Base-by-base conservation (phyloP, 2,888 invertebrate genomes). In the Leucophenga maculata region DNA sequence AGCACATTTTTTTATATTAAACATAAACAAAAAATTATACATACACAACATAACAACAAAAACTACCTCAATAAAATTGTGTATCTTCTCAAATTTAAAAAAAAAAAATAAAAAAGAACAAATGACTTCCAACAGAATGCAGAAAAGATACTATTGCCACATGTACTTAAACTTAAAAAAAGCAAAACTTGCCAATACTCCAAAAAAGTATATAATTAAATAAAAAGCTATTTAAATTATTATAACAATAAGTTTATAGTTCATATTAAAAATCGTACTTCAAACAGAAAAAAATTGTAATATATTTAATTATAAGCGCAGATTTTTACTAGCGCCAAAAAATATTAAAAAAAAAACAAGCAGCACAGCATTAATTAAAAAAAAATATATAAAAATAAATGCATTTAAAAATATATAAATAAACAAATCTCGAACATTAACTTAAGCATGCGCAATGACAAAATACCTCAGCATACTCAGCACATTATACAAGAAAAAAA, bases 391-490 rank as follows among this genome's bases (percentile, higher is more conserved):
- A 52, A 16, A 20, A 52, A 52, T 6, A 52, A 55, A 26, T 55
- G 55, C 55, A 55, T 55, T 20, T 26, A 55, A 55, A 55, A 6
- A 11, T 48, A 20, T 69, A 73, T 71, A n/a, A 26, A 14, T 11
- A 14, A 57, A 65, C 60, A 65, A 69, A 69, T 39, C 54, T 71
- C 65, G 69, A 76, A 71, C 71, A 74, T 72, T 46, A 50, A 74
- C 59, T 67, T 39, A 44, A 72, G 72, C 44, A 64, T 22, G 46
- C 60, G 60, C 60, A 64, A 81, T 26, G 4, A 74, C 74, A 72
- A 82, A 39, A 77, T 83, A 82, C 82, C 83, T 82, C 82, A 82
- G 69, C 74, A 82, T 72, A 76, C 80, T 80, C 77, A 77, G 76
- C 75, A 73, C 59, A 16, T 59, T 59, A 54, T 6, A 65, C 20